phyloP scores from a whole-genome alignment of 2,797 vertebrate species.

The Rhodeus uyekii region DNA sequence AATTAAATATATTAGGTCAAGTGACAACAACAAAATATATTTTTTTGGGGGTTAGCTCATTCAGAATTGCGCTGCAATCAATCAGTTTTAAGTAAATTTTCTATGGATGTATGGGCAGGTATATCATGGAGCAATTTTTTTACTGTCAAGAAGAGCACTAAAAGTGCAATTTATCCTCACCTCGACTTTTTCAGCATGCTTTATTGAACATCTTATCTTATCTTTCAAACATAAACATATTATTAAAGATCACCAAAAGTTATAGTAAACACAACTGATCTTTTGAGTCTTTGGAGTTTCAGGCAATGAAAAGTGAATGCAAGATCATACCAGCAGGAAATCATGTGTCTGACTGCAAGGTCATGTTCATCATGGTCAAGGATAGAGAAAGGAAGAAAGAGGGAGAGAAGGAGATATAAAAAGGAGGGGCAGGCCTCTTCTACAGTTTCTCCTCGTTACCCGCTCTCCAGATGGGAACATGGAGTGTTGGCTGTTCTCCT shows the following conservation, averaged over 20 bases:
- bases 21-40: neutral
- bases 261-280: slow-evolving; percentile 6
- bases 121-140: neutral
- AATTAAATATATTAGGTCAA: neutral
- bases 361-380: slow-evolving; percentile 21
- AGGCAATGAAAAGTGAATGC: slow-evolving; percentile 14
- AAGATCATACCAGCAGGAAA: slow-evolving; percentile 30
- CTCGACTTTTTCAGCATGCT: neutral
- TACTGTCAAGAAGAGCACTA: slow-evolving; percentile 24
- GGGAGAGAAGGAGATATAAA: neutral
- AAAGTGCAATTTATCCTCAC: neutral
- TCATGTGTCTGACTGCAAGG: slow-evolving; percentile 12
- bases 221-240: slow-evolving; percentile 32
- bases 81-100: neutral
- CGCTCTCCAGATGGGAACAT: slow-evolving; percentile 89
- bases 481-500: slow-evolving; percentile 82
- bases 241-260: slow-evolving; percentile 15
- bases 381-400: slow-evolving; percentile 28
- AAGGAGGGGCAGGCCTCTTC: slow-evolving; percentile 47
- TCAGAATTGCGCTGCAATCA: neutral
- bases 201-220: neutral
- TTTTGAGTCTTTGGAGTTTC: slow-evolving; percentile 7
- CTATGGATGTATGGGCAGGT: slow-evolving; percentile 9
- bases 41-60: too few relatives aligned
- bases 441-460: slow-evolving; percentile 77